These are phyloP conservation scores for Epizoanthus rinbou DNA, from an alignment of 92 coral and sea anemone genomes.

Conservation along the genomic window DNA sequence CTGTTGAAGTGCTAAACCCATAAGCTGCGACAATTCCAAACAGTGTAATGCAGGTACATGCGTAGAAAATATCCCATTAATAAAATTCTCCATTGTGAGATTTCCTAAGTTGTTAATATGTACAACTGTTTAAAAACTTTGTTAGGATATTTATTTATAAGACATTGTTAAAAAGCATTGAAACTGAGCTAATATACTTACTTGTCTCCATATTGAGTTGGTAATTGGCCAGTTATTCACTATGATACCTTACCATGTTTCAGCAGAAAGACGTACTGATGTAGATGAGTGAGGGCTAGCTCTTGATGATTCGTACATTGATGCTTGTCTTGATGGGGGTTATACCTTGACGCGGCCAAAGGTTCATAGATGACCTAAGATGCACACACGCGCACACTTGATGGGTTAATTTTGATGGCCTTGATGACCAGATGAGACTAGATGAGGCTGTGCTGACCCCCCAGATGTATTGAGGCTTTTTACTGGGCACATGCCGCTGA, in stretches of 20 bases:
- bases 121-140: no score
- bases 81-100: no score
- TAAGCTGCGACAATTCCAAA: no score
- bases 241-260: slow-evolving; percentile 39
- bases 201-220: no score
- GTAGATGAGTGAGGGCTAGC: slow-evolving; percentile 47
- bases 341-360: slow-evolving; percentile 42
- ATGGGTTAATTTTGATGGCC: slow-evolving; percentile 41
- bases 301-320: slow-evolving; percentile 46
- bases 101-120: no score
- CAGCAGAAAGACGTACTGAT: slow-evolving; percentile 38
- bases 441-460: slow-evolving; percentile 41
- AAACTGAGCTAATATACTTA: no score
- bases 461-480: slow-evolving; percentile 41
- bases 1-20: no score
- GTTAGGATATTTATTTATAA: no score
- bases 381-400: slow-evolving; percentile 41
- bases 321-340: slow-evolving; percentile 50
- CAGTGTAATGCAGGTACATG: no score
- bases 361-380: slow-evolving; percentile 51
- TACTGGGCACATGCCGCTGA: slow-evolving; percentile 27
- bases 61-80: no score
- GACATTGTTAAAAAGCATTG: no score
- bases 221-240: slow-evolving; percentile 24
- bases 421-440: slow-evolving; percentile 3